phyloP scores from a whole-genome alignment of 2,797 vertebrate genomes.

The Limosa lapponica region DNA sequence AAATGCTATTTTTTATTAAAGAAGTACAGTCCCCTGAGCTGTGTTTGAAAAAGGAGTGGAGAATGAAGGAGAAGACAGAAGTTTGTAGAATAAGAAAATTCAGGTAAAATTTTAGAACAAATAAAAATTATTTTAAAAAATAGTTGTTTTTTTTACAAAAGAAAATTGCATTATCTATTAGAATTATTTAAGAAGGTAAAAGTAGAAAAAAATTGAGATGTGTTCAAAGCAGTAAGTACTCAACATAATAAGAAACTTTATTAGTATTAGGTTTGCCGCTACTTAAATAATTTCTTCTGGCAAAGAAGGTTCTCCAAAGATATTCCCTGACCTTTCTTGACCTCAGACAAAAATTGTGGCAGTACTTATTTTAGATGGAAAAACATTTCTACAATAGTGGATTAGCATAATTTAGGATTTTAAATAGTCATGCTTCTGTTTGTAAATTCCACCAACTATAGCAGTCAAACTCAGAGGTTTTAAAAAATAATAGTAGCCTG shows the following conservation, averaged over 20 bases:
- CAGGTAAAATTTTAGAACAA: not conserved
- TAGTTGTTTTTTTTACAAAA: not conserved
- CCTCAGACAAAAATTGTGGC: not conserved
- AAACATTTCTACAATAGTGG: not conserved
- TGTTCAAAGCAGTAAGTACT: not conserved
- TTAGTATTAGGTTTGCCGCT: not conserved
- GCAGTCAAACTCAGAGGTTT: not conserved
- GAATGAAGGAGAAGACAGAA: not conserved
- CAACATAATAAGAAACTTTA: not conserved
- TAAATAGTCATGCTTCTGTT: not conserved
- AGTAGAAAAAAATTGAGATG: not conserved
- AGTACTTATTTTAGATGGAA: not conserved
- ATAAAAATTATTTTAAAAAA: not conserved
- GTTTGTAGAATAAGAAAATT: not conserved
- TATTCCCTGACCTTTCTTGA: accelerated
- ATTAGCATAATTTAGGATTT: not conserved
- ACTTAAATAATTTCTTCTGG: not conserved
- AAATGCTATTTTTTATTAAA: not conserved
- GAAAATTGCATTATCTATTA: not conserved
- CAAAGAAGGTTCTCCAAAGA: not conserved
- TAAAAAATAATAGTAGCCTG: not conserved
- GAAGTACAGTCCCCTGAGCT: not conserved
- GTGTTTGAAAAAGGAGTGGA: not conserved
- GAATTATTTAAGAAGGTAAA: not conserved
- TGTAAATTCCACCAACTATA: not conserved